A percentile compares a stretch with the other conserved stretches of the same genome.
Evolutionary conservation across 1,140 invertebrate species (phyloP).

Genomic region (Mactra quadrangularis): DNA sequence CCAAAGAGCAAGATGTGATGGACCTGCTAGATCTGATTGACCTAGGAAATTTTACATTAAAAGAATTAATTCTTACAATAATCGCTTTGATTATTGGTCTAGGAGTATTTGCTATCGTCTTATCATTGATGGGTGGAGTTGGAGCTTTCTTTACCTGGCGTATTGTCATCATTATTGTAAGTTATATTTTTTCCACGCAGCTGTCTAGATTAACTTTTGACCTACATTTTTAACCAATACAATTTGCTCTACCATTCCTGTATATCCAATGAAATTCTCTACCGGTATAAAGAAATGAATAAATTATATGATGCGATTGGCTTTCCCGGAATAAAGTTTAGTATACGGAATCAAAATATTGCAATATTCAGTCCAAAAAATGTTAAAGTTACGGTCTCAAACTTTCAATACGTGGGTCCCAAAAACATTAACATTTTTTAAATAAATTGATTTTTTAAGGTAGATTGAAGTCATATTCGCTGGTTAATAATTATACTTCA

Average conservation of each 20-base stretch:
- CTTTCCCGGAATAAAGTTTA: too few species aligned
- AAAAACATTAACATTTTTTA: too few species aligned
- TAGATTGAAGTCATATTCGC: too few species aligned
- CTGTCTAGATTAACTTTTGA: too few species aligned
- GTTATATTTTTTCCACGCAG: background rate
- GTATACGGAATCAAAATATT: background rate
- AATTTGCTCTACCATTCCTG: too few species aligned
- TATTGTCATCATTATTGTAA: slow-evolving; percentile 8
- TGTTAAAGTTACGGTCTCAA: background rate
- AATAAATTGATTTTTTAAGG: too few species aligned
- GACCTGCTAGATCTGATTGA: slow-evolving; percentile 24
- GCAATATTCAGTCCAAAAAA: background rate
- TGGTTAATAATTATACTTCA: too few species aligned
- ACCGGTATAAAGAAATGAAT: too few species aligned
- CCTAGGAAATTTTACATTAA: slow-evolving; percentile 8
- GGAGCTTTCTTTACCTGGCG: slow-evolving; percentile 27
- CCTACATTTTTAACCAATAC: too few species aligned
- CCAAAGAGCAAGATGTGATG: slow-evolving; percentile 30
- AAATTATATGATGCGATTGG: background rate
- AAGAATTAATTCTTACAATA: slow-evolving; percentile 7
- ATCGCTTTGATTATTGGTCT: slow-evolving; percentile 18
- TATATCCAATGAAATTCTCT: too few species aligned
- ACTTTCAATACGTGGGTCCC: too few species aligned
- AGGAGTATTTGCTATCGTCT: slow-evolving; percentile 40
- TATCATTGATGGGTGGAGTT: slow-evolving; percentile 14